phyloP scores from a whole-genome alignment of 2,113 vertebrate species.

The Asarcornis scutulata region DNA sequence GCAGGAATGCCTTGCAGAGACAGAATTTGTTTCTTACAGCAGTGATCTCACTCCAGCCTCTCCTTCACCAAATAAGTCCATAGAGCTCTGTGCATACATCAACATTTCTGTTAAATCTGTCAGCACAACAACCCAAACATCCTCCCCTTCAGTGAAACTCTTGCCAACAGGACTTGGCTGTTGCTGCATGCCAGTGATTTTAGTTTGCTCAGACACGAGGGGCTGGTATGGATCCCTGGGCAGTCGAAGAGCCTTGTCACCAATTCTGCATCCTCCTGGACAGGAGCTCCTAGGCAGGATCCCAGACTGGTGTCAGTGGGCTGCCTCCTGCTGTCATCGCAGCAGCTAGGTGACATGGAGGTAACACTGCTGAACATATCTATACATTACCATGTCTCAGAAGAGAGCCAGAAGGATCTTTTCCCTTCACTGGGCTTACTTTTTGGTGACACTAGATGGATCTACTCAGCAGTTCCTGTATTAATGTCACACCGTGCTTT shows the following conservation, averaged over 20 bases:
- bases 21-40: not conserved
- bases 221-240: not conserved
- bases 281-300: not conserved
- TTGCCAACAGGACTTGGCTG: slow-evolving; percentile 15
- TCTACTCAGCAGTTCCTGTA: not conserved
- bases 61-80: not conserved
- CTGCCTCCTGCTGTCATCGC: not conserved
- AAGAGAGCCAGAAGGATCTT: not conserved
- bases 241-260: not conserved
- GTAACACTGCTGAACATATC: not conserved
- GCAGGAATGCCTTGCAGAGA: not conserved
- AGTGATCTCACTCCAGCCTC: not conserved
- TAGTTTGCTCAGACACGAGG: not conserved
- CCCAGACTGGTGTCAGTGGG: not conserved
- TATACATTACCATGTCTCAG: not conserved
- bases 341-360: not conserved
- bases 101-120: not conserved
- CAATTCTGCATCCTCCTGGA: not conserved
- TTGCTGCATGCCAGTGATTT: not conserved
- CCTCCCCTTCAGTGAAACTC: not conserved
- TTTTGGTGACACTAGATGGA: no score
- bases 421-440: not conserved
- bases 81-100: not conserved
- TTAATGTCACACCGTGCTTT: not conserved
- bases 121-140: not conserved